Evolutionary conservation across 1,140 invertebrate genomes (phyloP), one percentile per base, ranked within the genome.

Genomic region (Drosophila nigromelanica): DNA sequence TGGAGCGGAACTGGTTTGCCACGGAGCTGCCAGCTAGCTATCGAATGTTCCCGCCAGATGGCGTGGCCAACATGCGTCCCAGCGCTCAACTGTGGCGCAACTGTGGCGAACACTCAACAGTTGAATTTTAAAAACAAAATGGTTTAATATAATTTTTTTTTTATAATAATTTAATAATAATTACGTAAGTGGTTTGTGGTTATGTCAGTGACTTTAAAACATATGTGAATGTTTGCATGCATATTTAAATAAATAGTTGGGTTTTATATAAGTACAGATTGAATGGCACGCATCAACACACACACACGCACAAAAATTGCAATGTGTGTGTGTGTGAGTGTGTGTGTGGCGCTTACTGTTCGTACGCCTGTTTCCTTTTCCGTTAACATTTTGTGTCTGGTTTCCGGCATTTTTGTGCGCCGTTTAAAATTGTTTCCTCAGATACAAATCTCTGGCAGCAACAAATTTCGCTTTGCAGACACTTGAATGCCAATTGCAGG

Each of bases 371-470:
- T 86, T 86, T 86, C 82, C 82, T 80, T 69, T 86, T 86, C 82
- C 82, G 82, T 78, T 86, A 82, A 78, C 82, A 86, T 86, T 86
- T 82, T 86, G 82, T 87, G 83, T 87, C 82, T 86, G 82, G 82
- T 87, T 86, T 86, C 82, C 82, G 82, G 82, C 82, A 87, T 86
- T 86, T 86, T 87, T 86, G 78, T 82, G 50, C 78, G 82, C 82
- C 82, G 78, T 78, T 86, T 86, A 86, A 86, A 87, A 86, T 86
- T 86, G 82, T 86, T 86, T 86, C 86, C 78, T 69, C 50, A 76
- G 82, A 86, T 86, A 87, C 83, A 83, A 86, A 86, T 86, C 82
- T 82, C 14, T 43, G 30, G 47, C 54, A 50, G 15, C 51, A 50
- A 68, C 60, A 52, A 63, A 62, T 66, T 66, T 69, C 61, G 47